Conservation (phyloP, 2,797 vertebrate genomes). For the Poecilia velifera region DNA sequence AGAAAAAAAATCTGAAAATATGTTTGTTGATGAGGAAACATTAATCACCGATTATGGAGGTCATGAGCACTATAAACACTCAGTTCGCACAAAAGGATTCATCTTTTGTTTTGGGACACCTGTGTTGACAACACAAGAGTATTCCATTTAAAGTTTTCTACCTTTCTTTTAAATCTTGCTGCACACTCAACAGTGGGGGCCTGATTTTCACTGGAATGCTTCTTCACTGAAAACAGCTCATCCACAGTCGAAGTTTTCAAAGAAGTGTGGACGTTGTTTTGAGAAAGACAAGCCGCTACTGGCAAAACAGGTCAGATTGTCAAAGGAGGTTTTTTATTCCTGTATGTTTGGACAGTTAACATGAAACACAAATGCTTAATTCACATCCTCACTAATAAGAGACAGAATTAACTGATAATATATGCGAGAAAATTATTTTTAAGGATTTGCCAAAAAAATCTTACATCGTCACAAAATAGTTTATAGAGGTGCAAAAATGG, state of each 20-base stretch:
- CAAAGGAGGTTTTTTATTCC: not conserved
- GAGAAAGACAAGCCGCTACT: not conserved
- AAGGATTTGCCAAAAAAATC: not conserved
- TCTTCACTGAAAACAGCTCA: conserved; percentile 4
- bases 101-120: not conserved
- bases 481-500: not conserved
- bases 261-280: not conserved
- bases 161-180: not conserved
- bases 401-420: not conserved
- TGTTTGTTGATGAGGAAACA: not conserved
- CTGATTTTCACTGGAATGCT: not conserved
- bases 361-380: not conserved
- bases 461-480: not conserved
- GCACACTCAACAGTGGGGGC: not conserved
- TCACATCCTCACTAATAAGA: not conserved
- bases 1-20: not conserved
- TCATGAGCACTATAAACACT: not conserved
- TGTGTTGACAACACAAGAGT: not conserved
- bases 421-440: not conserved
- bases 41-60: not conserved
- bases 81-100: not conserved
- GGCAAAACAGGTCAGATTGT: conserved; percentile 19
- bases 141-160: too few relatives aligned
- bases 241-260: not conserved
- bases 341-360: not conserved